phyloP scores from a whole-genome alignment of 2,113 vertebrate genomes.

The Hippocampus comes region DNA sequence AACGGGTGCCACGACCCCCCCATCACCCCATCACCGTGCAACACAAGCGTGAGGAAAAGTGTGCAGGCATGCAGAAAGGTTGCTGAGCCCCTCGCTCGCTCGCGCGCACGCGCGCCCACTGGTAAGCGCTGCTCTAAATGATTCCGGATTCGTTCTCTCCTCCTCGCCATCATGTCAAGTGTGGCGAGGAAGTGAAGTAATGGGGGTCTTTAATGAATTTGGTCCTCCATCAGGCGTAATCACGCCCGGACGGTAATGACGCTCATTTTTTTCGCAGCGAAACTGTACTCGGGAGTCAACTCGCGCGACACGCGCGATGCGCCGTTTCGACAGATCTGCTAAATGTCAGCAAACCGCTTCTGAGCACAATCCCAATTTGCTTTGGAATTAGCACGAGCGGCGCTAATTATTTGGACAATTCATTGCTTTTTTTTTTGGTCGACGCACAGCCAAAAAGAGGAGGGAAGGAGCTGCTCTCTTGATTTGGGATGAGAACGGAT shows the following conservation, averaged over 20 bases:
- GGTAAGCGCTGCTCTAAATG: neutral
- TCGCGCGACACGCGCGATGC: slow-evolving; percentile 62
- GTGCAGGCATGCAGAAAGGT: neutral
- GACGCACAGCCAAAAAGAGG: neutral
- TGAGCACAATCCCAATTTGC: slow-evolving; percentile 75
- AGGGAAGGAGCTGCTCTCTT: slow-evolving; percentile 60
- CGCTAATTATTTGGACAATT: slow-evolving; percentile 77
- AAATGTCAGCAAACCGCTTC: slow-evolving; percentile 80
- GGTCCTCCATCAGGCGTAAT: slow-evolving; percentile 48
- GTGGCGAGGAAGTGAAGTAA: slow-evolving; percentile 33
- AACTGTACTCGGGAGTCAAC: slow-evolving; percentile 72
- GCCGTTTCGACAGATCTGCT: slow-evolving; percentile 71
- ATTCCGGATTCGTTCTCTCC: neutral
- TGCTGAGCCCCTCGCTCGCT: neutral
- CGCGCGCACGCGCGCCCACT: neutral
- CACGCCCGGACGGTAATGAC: slow-evolving; percentile 56
- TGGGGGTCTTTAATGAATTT: slow-evolving; percentile 45
- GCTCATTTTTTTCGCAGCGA: slow-evolving; percentile 55
- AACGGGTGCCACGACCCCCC: neutral
- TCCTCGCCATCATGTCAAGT: slow-evolving; percentile 23
- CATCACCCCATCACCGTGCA: neutral
- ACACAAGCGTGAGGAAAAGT: neutral
- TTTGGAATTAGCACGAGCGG: slow-evolving; percentile 73
- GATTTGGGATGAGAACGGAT: slow-evolving; percentile 56
- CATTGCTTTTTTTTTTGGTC: slow-evolving; percentile 55